Percentiles rank a stretch among this genome's conserved stretches.
These are phyloP conservation scores for Stomorhina lunata DNA, from an alignment of 2,888 invertebrate genomes.

Conservation along the genomic window DNA sequence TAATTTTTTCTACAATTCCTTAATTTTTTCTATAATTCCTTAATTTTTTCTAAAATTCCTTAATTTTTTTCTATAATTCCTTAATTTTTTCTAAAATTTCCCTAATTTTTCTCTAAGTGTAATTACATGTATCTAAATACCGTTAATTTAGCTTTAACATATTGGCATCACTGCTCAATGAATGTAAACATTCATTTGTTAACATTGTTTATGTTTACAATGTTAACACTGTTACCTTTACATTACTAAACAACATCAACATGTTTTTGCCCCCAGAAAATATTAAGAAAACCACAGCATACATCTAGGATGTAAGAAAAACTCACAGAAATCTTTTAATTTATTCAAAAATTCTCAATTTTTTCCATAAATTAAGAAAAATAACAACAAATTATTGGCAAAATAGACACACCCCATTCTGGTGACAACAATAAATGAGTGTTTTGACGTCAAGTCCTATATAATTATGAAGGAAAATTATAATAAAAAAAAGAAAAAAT, in stretches of 20 bases:
- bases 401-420: slow-evolving; percentile 40
- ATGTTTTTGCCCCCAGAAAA: too few species aligned
- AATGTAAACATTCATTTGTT: neutral
- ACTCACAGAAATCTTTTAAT: neutral
- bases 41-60: neutral
- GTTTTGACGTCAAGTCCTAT: slow-evolving; percentile 39
- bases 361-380: neutral
- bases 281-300: slow-evolving; percentile 50
- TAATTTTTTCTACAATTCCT: too few species aligned
- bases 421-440: neutral
- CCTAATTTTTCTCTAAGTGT: neutral
- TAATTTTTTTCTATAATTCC: too few species aligned
- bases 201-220: too few species aligned
- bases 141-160: neutral
- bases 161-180: neutral
- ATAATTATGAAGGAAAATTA: neutral
- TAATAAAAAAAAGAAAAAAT: neutral
- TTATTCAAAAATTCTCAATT: neutral
- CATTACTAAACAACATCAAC: too few species aligned
- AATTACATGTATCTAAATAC: too few species aligned
- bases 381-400: neutral
- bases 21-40: neutral
- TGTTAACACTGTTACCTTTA: too few species aligned
- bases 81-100: neutral
- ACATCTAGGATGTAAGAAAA: slow-evolving; percentile 31